Base-by-base conservation (phyloP, 2,888 invertebrate genomes). In the Cryptus armator region DNA sequence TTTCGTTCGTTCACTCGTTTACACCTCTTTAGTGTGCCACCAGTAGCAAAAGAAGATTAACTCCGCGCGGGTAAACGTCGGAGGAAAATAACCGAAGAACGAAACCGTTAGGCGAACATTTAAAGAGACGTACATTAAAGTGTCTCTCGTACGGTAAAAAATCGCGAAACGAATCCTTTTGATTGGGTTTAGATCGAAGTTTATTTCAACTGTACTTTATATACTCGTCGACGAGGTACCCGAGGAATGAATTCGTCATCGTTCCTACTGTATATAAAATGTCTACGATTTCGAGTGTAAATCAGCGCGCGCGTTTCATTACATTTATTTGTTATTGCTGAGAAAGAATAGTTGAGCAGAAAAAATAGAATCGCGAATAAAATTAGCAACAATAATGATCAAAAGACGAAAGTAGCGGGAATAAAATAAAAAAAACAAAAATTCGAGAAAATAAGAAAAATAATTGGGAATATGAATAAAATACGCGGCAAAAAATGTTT, bases 161-260 rank as follows among this genome's bases (percentile, higher is more conserved):
- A 37, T 72, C 19, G 59, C 59, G 59, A 72, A 72, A 72, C 72
- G 72, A 72, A 72, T 72, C 44, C 72, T 59, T 72, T 16, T 56
- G 56, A 59, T 59, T 43, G 24, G 56, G 16, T 72, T 56, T 37
- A 4, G 24, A 56, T 71, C 53, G 71, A 32, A 53, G n/a, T 37
- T 71, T 56, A 29, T 37, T 71, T 37, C 53, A 56, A 48, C 48
- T 48, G 48, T 48, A 48, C 48, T 48, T 48, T n/a, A n/a, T 48
- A 14, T 2, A 46, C 2, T 46, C 46, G 46, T 24, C 24, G 48
- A 48, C 48, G 48, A 48, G 1, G 48, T 4, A 48, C 12, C 37
- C 37, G 48, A 14, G n/a, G 12, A 48, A 48, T 14, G n/a, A 12
- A 48, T 48, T 48, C 48, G 48, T 48, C 48, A 48, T 48, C n/a